These are phyloP conservation scores for Melipona bicolor DNA, from an alignment of 2,888 invertebrate species.

Conservation along the genomic window DNA sequence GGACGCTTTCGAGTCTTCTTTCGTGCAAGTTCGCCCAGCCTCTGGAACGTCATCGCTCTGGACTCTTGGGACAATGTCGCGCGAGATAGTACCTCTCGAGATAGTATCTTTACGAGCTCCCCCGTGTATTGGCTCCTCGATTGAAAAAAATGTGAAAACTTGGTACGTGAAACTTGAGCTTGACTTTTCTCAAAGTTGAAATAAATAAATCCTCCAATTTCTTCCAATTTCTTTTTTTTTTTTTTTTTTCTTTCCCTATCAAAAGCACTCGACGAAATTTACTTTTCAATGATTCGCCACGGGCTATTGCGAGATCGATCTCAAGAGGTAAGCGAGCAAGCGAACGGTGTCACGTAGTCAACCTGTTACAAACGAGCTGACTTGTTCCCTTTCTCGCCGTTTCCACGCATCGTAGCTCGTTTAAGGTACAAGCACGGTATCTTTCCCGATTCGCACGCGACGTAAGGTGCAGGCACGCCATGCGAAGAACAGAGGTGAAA, in stretches of 20 bases:
- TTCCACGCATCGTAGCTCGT: constrained; percentile 12
- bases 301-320: not conserved
- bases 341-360: constrained; percentile 18
- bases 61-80: not conserved
- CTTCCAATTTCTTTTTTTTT: too few relatives aligned
- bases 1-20: not conserved
- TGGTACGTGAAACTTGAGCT: too few relatives aligned
- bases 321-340: constrained; percentile 10
- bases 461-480: constrained; percentile 69
- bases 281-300: not conserved
- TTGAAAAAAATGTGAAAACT: not conserved
- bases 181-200: too few relatives aligned
- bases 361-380: constrained; percentile 33
- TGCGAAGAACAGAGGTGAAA: constrained; percentile 67
- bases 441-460: constrained; percentile 16
- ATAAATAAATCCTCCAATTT: not conserved
- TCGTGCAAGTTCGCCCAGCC: not conserved
- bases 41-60: not conserved
- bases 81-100: not conserved
- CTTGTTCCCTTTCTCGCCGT: not conserved
- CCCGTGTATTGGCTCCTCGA: not conserved
- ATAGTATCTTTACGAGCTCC: not conserved
- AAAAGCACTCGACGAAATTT: too few relatives aligned
- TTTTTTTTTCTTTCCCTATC: too few relatives aligned
- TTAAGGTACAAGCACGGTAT: constrained; percentile 29